Evolutionary conservation across 1,140 invertebrate genomes (phyloP), one percentile per base, ranked within the genome.

Genomic region (Drosophila kohkoa): DNA sequence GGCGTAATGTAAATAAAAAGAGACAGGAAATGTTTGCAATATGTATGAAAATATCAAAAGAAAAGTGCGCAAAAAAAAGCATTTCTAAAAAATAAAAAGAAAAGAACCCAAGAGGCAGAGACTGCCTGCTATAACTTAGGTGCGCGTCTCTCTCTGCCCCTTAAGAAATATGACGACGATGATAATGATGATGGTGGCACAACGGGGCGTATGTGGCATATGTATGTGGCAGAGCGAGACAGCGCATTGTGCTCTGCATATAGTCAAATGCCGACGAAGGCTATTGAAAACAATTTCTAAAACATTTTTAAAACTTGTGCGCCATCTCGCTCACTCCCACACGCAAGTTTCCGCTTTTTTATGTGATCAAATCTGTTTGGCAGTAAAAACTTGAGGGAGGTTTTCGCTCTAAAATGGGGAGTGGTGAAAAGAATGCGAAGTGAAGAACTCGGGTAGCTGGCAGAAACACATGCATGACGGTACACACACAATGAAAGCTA

Each of bases 1-100:
- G 25, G 60, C 58, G 72, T 74, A 85, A 86, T 86, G 82, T 88
- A 89, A 88, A 88, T 89, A 83, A 88, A 88, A 85, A 83, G 83
- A 89, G 83, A 88, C 83, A 88, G 85, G 60, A 89, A 89, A 83
- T 79, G 77, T 70, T 82, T 67, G 72, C 58, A 58, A 86, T 81
- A 81, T 71, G 82, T 81, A 75, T 73, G 62, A 78, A 79, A 41
- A 88, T 46, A 60, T 64, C 16, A 15, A 55, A 54, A 55, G 41
- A 55, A 68, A 35, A 67, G 55, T 60, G 16, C 60, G 70, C 38
- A 65, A 70, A 75, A 55, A 85, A 75, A 68, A 25, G n/a, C 20
- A 25, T 66, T 32, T 77, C 48, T 46, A 74, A 79, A 62, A 87
- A 87, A 63, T 82, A 75, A 73, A 82, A 76, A 87, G 67, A 64